These are phyloP conservation scores for Ferrisia virgata DNA, from an alignment of 2,888 invertebrate genomes.

Conservation along the genomic window DNA sequence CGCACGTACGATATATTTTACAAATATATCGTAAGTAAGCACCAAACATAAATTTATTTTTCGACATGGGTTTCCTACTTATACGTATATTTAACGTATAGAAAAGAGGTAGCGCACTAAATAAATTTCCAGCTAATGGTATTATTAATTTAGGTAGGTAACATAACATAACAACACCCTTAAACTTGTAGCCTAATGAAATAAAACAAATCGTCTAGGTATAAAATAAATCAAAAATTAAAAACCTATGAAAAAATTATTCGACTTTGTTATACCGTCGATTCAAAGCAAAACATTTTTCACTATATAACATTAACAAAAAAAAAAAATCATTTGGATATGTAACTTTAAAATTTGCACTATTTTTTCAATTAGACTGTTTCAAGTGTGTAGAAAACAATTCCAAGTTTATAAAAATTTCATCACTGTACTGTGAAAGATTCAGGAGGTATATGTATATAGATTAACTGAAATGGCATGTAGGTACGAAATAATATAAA, in stretches of 20 bases:
- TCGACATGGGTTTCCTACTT: background rate
- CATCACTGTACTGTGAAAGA: background rate
- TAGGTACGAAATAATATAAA: background rate
- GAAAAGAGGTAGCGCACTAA: conserved; percentile 26
- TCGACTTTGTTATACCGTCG: background rate
- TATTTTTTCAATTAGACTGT: conserved; percentile 2
- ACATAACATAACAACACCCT: conserved; percentile 27
- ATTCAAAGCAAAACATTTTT: background rate
- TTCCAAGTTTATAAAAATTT: background rate
- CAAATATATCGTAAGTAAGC: conserved; percentile 4
- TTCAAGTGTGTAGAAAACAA: background rate
- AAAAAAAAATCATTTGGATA: background rate
- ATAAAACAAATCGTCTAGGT: conserved; percentile 16
- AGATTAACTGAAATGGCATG: background rate
- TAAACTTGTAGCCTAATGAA: conserved; percentile 13
- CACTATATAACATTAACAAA: conserved; percentile 20
- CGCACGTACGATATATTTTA: background rate
- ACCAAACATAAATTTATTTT: background rate
- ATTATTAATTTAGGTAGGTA: conserved; percentile 9
- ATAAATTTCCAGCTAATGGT: conserved; percentile 20
- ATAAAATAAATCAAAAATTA: conserved; percentile 32
- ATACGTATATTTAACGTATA: background rate
- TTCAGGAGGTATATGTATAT: background rate
- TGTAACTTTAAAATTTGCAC: conserved; percentile 20
- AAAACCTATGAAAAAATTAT: conserved; percentile 25